Percentiles rank a stretch among this genome's conserved stretches.
Conservation (phyloP, 2,797 vertebrate genomes). For the Coregonus suidteri region DNA sequence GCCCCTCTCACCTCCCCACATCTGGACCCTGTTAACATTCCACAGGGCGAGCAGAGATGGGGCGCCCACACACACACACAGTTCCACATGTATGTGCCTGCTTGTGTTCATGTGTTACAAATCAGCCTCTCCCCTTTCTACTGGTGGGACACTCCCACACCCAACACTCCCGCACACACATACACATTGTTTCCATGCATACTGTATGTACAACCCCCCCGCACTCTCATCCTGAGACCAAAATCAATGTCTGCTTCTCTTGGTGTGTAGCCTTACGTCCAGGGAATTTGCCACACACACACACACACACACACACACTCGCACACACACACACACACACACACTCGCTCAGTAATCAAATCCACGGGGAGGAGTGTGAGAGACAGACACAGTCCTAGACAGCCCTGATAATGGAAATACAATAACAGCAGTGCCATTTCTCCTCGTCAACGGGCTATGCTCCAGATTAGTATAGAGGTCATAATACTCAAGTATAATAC, state of each 20-base stretch:
- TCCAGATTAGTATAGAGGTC: neutral
- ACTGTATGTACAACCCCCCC: conserved; percentile 1
- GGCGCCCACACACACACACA: conserved; percentile 12
- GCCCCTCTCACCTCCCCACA: conserved; percentile 61
- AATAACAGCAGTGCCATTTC: conserved; percentile 21
- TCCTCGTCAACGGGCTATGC: neutral
- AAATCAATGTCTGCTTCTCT: conserved; percentile 24
- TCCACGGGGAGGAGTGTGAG: neutral
- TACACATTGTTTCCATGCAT: conserved; percentile 33
- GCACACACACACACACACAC: conserved; percentile 1
- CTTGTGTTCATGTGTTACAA: conserved; percentile 30
- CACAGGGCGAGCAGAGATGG: conserved; percentile 33
- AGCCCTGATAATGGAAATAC: conserved; percentile 21
- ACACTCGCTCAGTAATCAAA: conserved; percentile 22
- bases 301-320: conserved; percentile 6
- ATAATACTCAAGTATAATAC: too few species aligned
- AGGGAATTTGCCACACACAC: neutral
- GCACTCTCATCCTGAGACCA: conserved; percentile 13
- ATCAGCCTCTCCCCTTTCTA: conserved; percentile 28
- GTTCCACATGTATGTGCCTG: conserved; percentile 28
- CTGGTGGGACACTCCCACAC: conserved; percentile 21
- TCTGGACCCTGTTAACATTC: conserved; percentile 77
- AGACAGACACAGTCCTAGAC: conserved; percentile 12
- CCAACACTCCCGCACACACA: conserved; percentile 26
- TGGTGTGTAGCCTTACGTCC: neutral